Conservation (phyloP, 2,113 vertebrate species). For the Melanerpes formicivorus region DNA sequence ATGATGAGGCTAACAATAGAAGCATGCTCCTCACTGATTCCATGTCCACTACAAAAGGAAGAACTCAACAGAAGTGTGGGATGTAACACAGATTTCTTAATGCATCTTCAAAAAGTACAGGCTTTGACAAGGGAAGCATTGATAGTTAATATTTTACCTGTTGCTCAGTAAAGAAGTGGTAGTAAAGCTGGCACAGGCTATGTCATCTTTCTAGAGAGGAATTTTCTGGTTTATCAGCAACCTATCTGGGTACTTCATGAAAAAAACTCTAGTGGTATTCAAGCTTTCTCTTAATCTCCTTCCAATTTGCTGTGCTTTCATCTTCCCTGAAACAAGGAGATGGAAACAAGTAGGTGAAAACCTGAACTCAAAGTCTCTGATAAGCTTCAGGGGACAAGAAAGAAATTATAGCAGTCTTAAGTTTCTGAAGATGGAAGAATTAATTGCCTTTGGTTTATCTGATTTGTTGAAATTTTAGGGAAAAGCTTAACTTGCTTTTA, state of each 20-base stretch:
- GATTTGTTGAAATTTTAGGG: not conserved
- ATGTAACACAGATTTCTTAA: not conserved
- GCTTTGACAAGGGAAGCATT: not conserved
- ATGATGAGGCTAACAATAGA: not conserved
- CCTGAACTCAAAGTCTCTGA: not conserved
- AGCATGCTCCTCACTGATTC: not conserved
- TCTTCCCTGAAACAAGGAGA: not conserved
- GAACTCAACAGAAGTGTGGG: not conserved
- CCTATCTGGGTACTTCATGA: not conserved
- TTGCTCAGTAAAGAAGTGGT: not conserved
- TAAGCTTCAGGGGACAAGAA: not conserved
- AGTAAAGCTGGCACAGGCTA: not conserved
- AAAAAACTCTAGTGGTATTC: not conserved
- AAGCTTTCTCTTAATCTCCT: not conserved
- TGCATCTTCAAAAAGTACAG: not conserved
- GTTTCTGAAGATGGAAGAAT: not conserved
- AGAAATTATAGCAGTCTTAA: not conserved
- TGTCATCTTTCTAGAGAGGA: not conserved
- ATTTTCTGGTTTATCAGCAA: not conserved
- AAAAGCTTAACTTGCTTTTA: not conserved
- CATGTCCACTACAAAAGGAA: not conserved
- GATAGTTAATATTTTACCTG: not conserved
- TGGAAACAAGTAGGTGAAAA: not conserved
- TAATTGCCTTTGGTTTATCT: not conserved
- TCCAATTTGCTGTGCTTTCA: not conserved